Evolutionary conservation across 1,140 invertebrate genomes (phyloP).

Genomic region (Drosophila sucinea): DNA sequence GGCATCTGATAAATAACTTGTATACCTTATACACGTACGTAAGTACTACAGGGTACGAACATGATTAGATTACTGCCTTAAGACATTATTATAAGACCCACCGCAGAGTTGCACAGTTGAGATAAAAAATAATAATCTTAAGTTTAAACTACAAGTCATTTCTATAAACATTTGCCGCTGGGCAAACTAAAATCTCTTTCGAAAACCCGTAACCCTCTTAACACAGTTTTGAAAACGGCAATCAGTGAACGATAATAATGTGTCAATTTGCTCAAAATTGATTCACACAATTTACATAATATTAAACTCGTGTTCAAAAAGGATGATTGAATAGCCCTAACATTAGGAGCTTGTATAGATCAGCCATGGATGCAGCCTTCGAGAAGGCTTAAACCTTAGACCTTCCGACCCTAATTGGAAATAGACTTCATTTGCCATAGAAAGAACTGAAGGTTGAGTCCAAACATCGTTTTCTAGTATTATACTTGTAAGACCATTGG

Average conservation of each 20-base stretch:
- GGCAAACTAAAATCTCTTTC: not conserved
- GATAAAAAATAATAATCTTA: not conserved
- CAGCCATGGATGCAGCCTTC: slow-evolving; percentile 31
- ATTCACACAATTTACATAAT: slow-evolving; percentile 10
- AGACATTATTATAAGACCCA: too few relatives aligned
- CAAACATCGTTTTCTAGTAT: slow-evolving; percentile 32
- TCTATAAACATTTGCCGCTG: not conserved
- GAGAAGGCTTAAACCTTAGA: slow-evolving; percentile 11
- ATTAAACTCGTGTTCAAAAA: not conserved
- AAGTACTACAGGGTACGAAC: too few relatives aligned
- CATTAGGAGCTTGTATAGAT: not conserved
- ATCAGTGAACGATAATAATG: slow-evolving; percentile 1
- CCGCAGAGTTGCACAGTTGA: too few relatives aligned
- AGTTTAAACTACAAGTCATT: slow-evolving; percentile 6
- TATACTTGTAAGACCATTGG: not conserved
- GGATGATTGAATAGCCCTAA: not conserved
- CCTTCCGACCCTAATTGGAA: slow-evolving; percentile 26
- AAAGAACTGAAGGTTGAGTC: slow-evolving; percentile 54
- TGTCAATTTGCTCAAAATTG: slow-evolving; percentile 10
- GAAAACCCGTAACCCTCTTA: not conserved
- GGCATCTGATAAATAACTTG: too few relatives aligned
- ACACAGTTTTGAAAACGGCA: not conserved
- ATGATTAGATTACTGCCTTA: too few relatives aligned
- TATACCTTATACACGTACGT: too few relatives aligned
- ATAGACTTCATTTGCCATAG: slow-evolving; percentile 33